Base-by-base conservation (phyloP, 2,113 vertebrate species). In the Myiagra hebetior region DNA sequence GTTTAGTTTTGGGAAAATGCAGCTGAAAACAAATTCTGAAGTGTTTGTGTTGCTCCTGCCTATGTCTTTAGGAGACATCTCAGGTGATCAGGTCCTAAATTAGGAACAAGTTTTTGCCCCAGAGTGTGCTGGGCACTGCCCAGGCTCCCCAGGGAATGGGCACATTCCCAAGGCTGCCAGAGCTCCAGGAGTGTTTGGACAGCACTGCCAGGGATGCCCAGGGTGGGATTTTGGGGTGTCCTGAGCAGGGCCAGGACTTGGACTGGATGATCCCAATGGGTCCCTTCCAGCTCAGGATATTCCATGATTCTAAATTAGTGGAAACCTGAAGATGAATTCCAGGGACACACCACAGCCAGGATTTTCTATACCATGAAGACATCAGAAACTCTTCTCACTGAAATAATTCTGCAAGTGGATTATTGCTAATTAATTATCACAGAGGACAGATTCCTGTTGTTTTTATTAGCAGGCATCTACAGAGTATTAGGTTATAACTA, bases 161-260 rank as follows among this genome's bases (percentile, higher is more conserved):
- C 13, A 17, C 24, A 35, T 35, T 14, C 52, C 83, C 20, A 11
- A 57, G 26, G 42, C 2, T 17, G 24, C 35, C 60, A 85, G 62
- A 67, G 62, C 62, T 57, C 44, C 62, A 31, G 42, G 42, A 31
- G 9, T 0, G 10, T 30, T 30, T 1, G 7, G 21, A 14, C 35
- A 30, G 2, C 0, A 0, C 42, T 39, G 4, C 9, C 12, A 56
- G 15, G 59, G 59, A 15, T 63, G 60, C 19, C 0, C n/a, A 23
- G 20, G 42, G 19, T 49, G 60, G 50, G 42, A 24, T 21, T 31
- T 21, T 42, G 72, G 42, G 16, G 1, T 30, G 30, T 75, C 20
- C 67, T 65, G 42, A 1, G 28, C 50, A 55, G n/a, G 47, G 9
- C 15, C 67, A 52, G 46, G 31, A 7, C 5, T 17, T 19, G 65